Conservation (phyloP, 2,888 invertebrate species). For the Aplocera efformata region DNA sequence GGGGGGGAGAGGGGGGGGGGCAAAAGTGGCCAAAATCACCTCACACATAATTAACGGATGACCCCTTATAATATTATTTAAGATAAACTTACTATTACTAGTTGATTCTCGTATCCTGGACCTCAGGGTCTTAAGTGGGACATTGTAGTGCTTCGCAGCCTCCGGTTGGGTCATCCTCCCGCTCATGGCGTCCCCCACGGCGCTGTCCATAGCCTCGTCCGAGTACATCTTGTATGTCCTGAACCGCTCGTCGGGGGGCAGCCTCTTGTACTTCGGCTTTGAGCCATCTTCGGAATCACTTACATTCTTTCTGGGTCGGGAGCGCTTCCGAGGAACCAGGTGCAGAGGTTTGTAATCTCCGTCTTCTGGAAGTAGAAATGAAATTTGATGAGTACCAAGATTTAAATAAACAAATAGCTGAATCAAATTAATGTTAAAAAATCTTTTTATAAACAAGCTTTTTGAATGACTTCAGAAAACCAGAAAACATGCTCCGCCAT, state of each 20-base stretch:
- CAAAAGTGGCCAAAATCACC: too few species aligned
- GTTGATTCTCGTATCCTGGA: too few species aligned
- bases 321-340: slow-evolving; percentile 1
- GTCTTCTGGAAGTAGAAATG: slow-evolving; percentile 6
- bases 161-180: slow-evolving; percentile 26
- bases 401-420: too few species aligned
- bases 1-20: too few species aligned
- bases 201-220: slow-evolving; percentile 30
- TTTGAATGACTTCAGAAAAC: too few species aligned
- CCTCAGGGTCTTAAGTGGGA: slow-evolving; percentile 48
- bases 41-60: too few species aligned
- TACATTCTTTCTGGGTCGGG: neutral
- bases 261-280: slow-evolving; percentile 30
- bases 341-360: neutral
- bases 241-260: slow-evolving; percentile 27
- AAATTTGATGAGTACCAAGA: too few species aligned
- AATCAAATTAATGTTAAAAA: too few species aligned
- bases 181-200: slow-evolving; percentile 34
- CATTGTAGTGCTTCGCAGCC: slow-evolving; percentile 37
- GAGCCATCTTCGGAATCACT: neutral
- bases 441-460: too few species aligned
- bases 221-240: slow-evolving; percentile 48
- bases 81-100: too few species aligned
- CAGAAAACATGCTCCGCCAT: too few species aligned
- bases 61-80: too few species aligned